phyloP scores from a whole-genome alignment of 2,797 vertebrate species.

The Serranus cabrilla region DNA sequence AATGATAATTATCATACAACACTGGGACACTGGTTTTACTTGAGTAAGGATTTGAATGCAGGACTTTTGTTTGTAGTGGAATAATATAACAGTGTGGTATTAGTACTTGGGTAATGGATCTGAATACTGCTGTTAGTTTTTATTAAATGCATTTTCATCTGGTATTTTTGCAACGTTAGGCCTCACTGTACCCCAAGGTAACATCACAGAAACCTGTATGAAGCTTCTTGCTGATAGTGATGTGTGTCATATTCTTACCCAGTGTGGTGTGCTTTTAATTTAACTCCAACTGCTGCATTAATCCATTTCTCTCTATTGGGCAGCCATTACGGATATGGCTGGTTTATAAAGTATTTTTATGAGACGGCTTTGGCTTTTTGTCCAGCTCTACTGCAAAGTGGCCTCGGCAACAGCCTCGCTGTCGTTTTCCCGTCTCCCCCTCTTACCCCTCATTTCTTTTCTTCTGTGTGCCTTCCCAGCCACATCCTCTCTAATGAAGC shows the following conservation, averaged over 20 bases:
- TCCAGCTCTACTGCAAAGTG: slow-evolving; percentile 61
- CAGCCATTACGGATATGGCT: slow-evolving; percentile 61
- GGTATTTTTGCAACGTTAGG: slow-evolving; percentile 16
- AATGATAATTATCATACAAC: too few relatives aligned
- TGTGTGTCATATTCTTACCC: slow-evolving; percentile 35
- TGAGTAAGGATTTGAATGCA: too few relatives aligned
- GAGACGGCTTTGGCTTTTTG: slow-evolving; percentile 63
- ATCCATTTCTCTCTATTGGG: slow-evolving; percentile 66
- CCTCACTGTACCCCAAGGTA: slow-evolving; percentile 7
- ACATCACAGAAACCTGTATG: slow-evolving; percentile 17
- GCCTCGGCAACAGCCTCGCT: slow-evolving; percentile 57
- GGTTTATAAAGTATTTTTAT: slow-evolving; percentile 71
- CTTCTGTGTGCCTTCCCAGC: slow-evolving; percentile 80
- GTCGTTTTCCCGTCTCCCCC: slow-evolving; percentile 56
- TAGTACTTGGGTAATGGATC: too few relatives aligned
- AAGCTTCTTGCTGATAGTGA: slow-evolving; percentile 33
- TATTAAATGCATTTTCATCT: slow-evolving; percentile 13
- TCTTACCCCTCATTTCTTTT: slow-evolving; percentile 84
- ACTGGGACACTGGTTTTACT: too few relatives aligned
- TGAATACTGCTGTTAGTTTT: not conserved
- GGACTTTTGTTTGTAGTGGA: too few relatives aligned
- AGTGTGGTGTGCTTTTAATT: slow-evolving; percentile 57
- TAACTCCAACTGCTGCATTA: slow-evolving; percentile 67
- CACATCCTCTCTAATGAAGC: slow-evolving; percentile 86
- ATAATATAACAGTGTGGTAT: too few relatives aligned